A percentile compares a stretch with the other conserved stretches of the same genome.
phyloP scores from a whole-genome alignment of 2,797 vertebrate genomes.

The Channallabes apus region DNA sequence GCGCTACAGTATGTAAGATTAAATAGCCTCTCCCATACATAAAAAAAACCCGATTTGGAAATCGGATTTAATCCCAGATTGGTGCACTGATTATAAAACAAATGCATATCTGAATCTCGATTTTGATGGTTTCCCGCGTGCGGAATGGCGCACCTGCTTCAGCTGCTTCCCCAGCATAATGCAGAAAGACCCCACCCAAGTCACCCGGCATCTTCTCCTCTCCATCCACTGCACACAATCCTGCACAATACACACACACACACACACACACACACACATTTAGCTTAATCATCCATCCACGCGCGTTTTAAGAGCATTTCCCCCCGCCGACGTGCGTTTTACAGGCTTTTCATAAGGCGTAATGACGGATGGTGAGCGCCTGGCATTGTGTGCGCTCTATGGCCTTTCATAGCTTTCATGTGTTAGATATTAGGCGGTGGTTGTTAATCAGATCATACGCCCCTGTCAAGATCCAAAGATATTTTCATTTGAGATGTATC shows the following conservation, averaged over 20 bases:
- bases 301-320: neutral
- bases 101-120: neutral
- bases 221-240: constrained; percentile 8
- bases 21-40: neutral
- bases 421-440: neutral
- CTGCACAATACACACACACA: neutral
- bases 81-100: neutral
- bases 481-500: neutral
- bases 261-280: too few species aligned
- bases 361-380: neutral
- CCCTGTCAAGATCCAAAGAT: neutral
- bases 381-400: constrained; percentile 26
- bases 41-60: neutral
- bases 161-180: constrained; percentile 75
- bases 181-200: constrained; percentile 85
- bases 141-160: constrained; percentile 66
- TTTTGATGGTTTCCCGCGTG: neutral
- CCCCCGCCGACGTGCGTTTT: neutral
- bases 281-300: neutral
- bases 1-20: neutral
- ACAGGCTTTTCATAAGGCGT: neutral
- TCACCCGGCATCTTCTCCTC: constrained; percentile 51
- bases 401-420: constrained; percentile 20
- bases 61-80: neutral
- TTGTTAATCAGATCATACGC: neutral